Percentiles rank a stretch among this genome's conserved stretches.
Conservation (phyloP, 2,113 vertebrate genomes). For the Corythaixoides concolor region DNA sequence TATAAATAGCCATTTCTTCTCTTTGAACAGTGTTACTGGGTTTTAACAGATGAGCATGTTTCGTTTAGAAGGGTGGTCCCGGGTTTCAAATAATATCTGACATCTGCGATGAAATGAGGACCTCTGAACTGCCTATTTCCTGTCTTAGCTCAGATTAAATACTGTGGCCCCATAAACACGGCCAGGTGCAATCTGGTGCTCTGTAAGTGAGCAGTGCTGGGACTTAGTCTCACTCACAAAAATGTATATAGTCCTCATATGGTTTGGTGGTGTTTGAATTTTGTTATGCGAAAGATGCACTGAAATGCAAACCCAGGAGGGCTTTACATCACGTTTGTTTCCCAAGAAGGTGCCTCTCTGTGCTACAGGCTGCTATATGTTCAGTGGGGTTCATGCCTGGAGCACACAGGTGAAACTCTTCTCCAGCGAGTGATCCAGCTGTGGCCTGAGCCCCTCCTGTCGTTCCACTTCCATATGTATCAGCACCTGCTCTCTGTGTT, state of each 20-base stretch:
- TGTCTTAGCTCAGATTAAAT: background rate
- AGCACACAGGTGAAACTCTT: background rate
- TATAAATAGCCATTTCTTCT: background rate
- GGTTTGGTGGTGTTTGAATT: background rate
- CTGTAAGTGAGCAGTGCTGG: background rate
- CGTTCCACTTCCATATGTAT: background rate
- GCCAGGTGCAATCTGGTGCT: background rate
- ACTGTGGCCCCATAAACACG: background rate
- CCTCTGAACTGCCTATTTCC: background rate
- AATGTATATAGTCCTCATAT: background rate
- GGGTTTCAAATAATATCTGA: background rate
- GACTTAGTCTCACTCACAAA: background rate
- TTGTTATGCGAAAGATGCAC: background rate
- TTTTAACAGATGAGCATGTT: background rate
- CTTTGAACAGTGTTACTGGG: background rate
- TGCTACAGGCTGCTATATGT: background rate
- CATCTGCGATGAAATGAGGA: background rate
- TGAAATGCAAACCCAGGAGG: background rate
- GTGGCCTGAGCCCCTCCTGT: background rate
- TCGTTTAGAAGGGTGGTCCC: background rate
- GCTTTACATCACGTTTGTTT: background rate
- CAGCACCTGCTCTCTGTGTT: background rate
- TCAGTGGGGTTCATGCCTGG: background rate
- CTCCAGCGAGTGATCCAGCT: background rate
- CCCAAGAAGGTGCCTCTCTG: background rate